Conservation (phyloP, 2,888 invertebrate genomes). For the Ormyrus labotus region DNA sequence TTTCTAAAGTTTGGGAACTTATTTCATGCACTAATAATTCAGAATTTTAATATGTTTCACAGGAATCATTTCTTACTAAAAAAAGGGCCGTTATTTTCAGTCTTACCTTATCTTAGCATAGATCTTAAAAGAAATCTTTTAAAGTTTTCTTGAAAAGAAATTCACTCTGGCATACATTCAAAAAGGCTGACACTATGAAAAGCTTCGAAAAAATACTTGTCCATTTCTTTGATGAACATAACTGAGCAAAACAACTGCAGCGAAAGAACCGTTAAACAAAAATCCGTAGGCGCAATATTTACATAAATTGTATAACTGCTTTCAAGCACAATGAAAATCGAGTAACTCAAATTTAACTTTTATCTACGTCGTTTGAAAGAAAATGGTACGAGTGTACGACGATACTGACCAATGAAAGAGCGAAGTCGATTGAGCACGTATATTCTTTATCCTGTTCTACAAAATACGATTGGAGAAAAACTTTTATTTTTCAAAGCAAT, state of each 20-base stretch:
- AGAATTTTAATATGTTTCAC: too few species aligned
- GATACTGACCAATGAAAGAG: background rate
- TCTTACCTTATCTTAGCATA: background rate
- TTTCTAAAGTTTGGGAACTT: too few species aligned
- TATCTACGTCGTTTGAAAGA: too few species aligned
- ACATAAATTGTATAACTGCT: too few species aligned
- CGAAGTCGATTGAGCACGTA: background rate
- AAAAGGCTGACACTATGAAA: background rate
- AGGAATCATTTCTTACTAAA: background rate
- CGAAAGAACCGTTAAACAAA: too few species aligned
- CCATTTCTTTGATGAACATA: too few species aligned
- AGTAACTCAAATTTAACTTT: too few species aligned
- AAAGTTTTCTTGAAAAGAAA: conserved; percentile 18
- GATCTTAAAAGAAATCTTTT: conserved; percentile 24
- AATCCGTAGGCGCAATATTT: too few species aligned
- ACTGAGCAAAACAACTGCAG: too few species aligned
- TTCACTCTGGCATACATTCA: conserved; percentile 26
- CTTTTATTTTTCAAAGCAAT: background rate
- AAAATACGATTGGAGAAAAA: background rate
- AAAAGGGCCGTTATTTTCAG: background rate
- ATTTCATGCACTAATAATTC: too few species aligned
- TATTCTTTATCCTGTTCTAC: background rate
- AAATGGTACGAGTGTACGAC: background rate
- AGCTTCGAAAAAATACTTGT: too few species aligned
- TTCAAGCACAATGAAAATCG: too few species aligned